phyloP scores from a whole-genome alignment of 2,888 invertebrate species.

The Parthenolecanium corni region DNA sequence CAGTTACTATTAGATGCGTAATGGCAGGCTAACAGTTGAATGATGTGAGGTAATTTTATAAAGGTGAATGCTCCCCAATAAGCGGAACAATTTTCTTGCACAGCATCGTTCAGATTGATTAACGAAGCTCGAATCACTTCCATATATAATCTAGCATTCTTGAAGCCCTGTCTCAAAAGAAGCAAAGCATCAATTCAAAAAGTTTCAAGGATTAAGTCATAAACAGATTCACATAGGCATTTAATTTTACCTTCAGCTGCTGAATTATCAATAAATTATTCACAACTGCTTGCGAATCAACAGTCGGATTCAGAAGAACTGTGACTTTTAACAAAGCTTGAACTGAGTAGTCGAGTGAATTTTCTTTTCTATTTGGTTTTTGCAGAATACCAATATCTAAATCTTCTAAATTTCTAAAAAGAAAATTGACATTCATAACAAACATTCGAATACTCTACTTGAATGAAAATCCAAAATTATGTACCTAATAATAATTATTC shows the following conservation, averaged over 20 bases:
- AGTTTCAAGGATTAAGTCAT: no score
- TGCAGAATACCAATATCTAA: slow-evolving; percentile 7
- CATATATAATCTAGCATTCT: slow-evolving; percentile 68
- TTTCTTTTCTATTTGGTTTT: slow-evolving; percentile 6
- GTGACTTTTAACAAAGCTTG: slow-evolving; percentile 75
- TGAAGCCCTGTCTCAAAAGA: slow-evolving; percentile 45
- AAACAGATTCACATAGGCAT: not conserved
- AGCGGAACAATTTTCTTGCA: slow-evolving; percentile 64
- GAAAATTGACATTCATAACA: not conserved
- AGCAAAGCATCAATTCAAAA: not conserved
- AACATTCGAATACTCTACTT: no score
- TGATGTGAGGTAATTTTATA: slow-evolving; percentile 73
- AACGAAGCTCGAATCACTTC: slow-evolving; percentile 83
- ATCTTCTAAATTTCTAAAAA: not conserved
- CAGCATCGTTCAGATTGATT: slow-evolving; percentile 76
- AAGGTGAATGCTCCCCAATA: slow-evolving; percentile 92
- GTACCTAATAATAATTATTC: no score
- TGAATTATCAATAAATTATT: slow-evolving; percentile 74
- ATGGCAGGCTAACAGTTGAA: slow-evolving; percentile 41
- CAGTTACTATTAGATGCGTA: slow-evolving; percentile 6
- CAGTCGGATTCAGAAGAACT: slow-evolving; percentile 72
- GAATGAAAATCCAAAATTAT: no score
- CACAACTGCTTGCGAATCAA: slow-evolving; percentile 66
- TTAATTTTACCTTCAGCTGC: slow-evolving; percentile 53
- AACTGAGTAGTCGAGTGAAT: slow-evolving; percentile 13